Evolutionary conservation across 2,888 invertebrate species (phyloP).

Genomic region (Notocelia uddmanniana): DNA sequence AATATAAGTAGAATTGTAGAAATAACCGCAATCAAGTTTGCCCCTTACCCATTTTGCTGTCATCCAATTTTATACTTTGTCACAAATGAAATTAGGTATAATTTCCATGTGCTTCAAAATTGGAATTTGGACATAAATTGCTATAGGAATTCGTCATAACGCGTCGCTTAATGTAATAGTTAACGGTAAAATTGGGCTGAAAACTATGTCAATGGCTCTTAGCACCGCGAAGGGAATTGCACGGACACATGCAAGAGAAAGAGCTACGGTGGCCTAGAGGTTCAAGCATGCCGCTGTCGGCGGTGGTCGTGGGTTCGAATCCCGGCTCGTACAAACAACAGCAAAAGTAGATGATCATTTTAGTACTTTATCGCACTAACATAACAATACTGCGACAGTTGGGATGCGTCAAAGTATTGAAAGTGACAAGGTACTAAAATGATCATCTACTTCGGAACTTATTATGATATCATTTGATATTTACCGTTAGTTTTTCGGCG

Average conservation of each 20-base stretch:
- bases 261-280: no score
- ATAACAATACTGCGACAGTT: no score
- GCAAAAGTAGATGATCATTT: no score
- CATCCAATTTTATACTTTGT: background rate
- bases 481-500: no score
- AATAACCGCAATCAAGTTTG: slow-evolving; percentile 16
- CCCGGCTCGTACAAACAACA: no score
- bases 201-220: slow-evolving; percentile 22
- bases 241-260: slow-evolving; percentile 13
- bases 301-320: background rate
- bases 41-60: background rate
- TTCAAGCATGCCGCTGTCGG: no score
- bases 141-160: background rate
- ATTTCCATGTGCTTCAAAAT: background rate
- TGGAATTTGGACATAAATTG: background rate
- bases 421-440: no score
- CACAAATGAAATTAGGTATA: background rate
- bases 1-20: slow-evolving; percentile 1
- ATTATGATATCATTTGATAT: no score
- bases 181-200: slow-evolving; percentile 10
- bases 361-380: no score
- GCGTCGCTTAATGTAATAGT: slow-evolving; percentile 14
- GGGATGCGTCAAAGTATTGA: no score
- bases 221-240: slow-evolving; percentile 1
- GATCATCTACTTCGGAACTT: no score